These are phyloP conservation scores for Gila robusta DNA, from an alignment of 2,797 vertebrate genomes.

Conservation along the genomic window DNA sequence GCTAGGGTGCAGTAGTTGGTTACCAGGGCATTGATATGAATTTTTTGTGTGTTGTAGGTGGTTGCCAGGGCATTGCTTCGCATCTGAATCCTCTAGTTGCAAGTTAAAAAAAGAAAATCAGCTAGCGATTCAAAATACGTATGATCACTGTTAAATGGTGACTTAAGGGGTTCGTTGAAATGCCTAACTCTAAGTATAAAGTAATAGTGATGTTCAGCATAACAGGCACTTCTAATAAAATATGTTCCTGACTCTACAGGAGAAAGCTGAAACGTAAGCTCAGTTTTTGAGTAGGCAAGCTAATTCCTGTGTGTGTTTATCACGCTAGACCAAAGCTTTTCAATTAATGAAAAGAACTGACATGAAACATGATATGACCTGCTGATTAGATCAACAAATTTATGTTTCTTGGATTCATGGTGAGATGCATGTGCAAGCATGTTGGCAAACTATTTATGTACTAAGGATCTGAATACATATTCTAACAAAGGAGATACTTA, in stretches of 20 bases:
- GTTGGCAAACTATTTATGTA: background rate
- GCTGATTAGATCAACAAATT: background rate
- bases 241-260: background rate
- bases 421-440: background rate
- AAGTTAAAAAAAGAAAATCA: background rate
- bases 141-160: background rate
- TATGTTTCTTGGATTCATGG: background rate
- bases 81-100: background rate
- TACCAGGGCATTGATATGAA: background rate
- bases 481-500: background rate
- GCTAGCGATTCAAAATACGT: background rate
- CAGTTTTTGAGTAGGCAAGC: background rate
- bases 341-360: slow-evolving; percentile 2
- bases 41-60: background rate
- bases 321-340: background rate
- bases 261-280: background rate
- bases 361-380: background rate
- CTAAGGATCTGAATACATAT: background rate
- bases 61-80: background rate
- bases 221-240: background rate
- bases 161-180: background rate
- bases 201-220: background rate
- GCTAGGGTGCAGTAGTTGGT: background rate
- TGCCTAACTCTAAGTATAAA: background rate
- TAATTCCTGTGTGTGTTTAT: background rate